Base-by-base conservation (phyloP, 2,113 vertebrate genomes). In the Ailuropoda melanoleuca region DNA sequence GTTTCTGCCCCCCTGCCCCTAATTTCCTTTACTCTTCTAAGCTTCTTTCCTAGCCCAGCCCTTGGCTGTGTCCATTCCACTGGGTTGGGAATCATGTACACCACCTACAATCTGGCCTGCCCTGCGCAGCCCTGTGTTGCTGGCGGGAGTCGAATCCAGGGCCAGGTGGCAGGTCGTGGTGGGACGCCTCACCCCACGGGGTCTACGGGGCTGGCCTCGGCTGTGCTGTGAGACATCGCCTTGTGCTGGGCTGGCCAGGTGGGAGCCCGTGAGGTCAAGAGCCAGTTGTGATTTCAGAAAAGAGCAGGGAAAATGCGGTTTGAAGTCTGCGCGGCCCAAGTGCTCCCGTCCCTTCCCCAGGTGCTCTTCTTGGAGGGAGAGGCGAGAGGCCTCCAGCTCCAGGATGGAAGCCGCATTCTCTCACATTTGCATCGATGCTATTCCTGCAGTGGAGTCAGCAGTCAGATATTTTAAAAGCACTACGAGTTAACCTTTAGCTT, bases 401-500 rank as follows among this genome's bases (percentile, higher is more conserved):
- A 80, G 80, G 87, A 77, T 56, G 53, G n/a, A 96, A 89, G 18
- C 21, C 19, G 5, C 4, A 15, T 80, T 53, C 1, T 1, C 62
- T 92, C 83, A 43, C 34, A 31, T 82, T 50, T 66, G 68, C 23
- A 4, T 23, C 11, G 19, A 29, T 39, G 24, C 19, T 68, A 46
- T 37, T 68, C 46, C 29, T 37, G 29, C 64, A 53, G 50, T 78
- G 72, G 39, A 87, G 83, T 48, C 78, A 92, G 87, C 0, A 19
- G 46, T 60, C 62, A 94, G 90, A 37, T 78, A 70, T 93, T 96
- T 96, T 85, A 60, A 97, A 97, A 97, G 93, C 29, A 46, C 77
- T 58, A 12, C 53, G 89, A 95, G 56, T 96, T 97, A 94, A 96
- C 80, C 92, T 96, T 97, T 93, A 72, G 64, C 83, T 96, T 93